These are phyloP conservation scores for Hippoglossus stenolepis DNA, from an alignment of 2,113 vertebrate genomes.

Conservation along the genomic window DNA sequence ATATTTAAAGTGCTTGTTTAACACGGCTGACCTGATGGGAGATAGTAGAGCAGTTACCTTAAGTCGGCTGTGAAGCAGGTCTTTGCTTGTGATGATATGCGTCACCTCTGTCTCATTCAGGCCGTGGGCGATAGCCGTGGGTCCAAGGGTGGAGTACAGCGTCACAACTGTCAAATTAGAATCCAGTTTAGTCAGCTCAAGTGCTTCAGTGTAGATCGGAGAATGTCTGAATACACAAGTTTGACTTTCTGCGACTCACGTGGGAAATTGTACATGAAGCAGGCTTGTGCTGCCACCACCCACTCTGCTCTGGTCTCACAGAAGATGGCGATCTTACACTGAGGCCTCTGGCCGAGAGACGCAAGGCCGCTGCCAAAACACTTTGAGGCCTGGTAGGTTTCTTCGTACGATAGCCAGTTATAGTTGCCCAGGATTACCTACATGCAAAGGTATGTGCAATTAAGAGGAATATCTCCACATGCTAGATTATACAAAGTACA, in stretches of 20 bases:
- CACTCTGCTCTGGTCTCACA: slow-evolving; percentile 98
- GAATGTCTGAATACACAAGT: neutral
- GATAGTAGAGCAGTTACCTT: slow-evolving; percentile 82
- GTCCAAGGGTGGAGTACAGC: slow-evolving; percentile 93
- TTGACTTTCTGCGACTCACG: slow-evolving; percentile 81
- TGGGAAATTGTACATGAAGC: slow-evolving; percentile 98
- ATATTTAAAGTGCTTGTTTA: neutral
- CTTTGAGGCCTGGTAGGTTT: slow-evolving; percentile 86
- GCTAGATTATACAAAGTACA: neutral
- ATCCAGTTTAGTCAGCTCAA: neutral
- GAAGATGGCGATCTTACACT: slow-evolving; percentile 95
- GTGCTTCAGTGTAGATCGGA: neutral
- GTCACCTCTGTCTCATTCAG: slow-evolving; percentile 95
- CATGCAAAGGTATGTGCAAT: slow-evolving; percentile 1
- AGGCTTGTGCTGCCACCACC: slow-evolving; percentile 94
- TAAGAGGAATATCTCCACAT: neutral
- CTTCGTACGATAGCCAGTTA: slow-evolving; percentile 93
- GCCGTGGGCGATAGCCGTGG: slow-evolving; percentile 92
- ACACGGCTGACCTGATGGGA: neutral
- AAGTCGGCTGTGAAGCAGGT: slow-evolving; percentile 91
- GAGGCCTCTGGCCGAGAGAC: slow-evolving; percentile 90
- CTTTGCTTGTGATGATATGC: slow-evolving; percentile 97
- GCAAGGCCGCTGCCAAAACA: slow-evolving; percentile 93
- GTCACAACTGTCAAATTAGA: slow-evolving; percentile 89
- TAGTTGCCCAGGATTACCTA: slow-evolving; percentile 97